Evolutionary conservation across 2,888 invertebrate genomes (phyloP), one percentile per base, ranked within the genome.

Genomic region (Salticus scenicus): DNA sequence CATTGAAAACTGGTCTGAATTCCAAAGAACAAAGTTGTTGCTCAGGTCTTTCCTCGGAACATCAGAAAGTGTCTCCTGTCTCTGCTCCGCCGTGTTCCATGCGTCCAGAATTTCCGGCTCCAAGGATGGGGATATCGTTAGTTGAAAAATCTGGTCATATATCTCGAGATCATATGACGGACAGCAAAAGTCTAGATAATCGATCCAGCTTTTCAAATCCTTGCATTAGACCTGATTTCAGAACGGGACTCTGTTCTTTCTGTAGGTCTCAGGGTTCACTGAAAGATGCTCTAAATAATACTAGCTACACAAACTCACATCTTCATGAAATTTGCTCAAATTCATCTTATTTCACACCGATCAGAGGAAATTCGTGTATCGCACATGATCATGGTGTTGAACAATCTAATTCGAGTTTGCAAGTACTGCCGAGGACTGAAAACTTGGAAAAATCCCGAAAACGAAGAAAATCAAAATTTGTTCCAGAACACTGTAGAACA

Each of bases 161-260:
- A 8, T 69, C 66, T 10, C 41, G 66, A 31, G 83, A 83, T 42
- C 42, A 42, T 17, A 24, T 78, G 24, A 72, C 63, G 7, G 78
- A 84, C 51, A 74, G 75, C 24, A 72, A 67, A 41, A 83, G 78
- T 63, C 63, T 78, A 0, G 73, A 69, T 33, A 69, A 63, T 12
- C 57, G 30, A 28, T 66, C 77, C 57, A 64, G 69, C 27, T 33
- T 72, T 14, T 57, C 66, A 20, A 51, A 66, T 24, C 41, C 31
- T 0, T 42, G 17, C 31, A 66, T 69, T 24, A 37, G 47, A 57
- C 47, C 51, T 2, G 83, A 83, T 66, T 83, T 83, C n/a, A 71
- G 74, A 63, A 84, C 69, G 30, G 84, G 84, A 17, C 69, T 84
- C 28, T 76, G 84, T 78, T 84, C 73, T 30, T 76, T 73, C 1